Percentiles rank a stretch among this genome's conserved stretches.
These are phyloP conservation scores for Catostomus latipinnis DNA, from an alignment of 2,797 vertebrate species.

Conservation along the genomic window DNA sequence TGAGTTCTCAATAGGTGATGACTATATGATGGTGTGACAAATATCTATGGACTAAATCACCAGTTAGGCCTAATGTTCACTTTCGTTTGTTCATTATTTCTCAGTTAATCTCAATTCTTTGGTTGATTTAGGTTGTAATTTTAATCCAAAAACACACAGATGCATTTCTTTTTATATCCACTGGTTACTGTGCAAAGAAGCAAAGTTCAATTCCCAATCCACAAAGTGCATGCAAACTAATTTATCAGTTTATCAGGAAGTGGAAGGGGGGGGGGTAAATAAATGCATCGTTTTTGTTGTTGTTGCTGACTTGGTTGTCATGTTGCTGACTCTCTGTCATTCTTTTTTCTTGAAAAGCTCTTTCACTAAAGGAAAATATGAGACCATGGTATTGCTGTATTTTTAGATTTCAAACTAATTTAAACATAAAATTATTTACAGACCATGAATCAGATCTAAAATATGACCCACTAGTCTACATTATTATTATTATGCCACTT, in stretches of 20 bases:
- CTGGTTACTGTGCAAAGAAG: background rate
- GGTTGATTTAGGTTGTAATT: background rate
- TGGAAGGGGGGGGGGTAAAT: conserved; percentile 54
- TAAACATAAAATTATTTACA: background rate
- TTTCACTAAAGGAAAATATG: conserved; percentile 26
- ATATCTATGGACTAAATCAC: background rate
- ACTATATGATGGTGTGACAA: background rate
- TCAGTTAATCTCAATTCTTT: background rate
- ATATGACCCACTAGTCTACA: too few species aligned
- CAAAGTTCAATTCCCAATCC: background rate
- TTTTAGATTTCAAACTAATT: conserved; percentile 14
- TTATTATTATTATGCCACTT: background rate
- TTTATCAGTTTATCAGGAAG: conserved; percentile 55
- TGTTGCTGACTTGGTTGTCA: background rate
- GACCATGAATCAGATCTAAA: background rate
- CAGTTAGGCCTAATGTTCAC: background rate
- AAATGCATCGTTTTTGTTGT: conserved; percentile 33
- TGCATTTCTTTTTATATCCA: background rate
- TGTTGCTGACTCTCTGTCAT: conserved; percentile 2
- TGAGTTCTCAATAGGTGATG: background rate
- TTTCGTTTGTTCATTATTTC: background rate
- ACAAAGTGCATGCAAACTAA: background rate
- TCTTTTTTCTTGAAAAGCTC: background rate
- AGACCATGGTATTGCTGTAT: conserved; percentile 15
- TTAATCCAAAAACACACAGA: background rate